Percentiles rank a stretch among this genome's conserved stretches.
Evolutionary conservation across 2,888 invertebrate species (phyloP).

Genomic region (Drosophila recens): DNA sequence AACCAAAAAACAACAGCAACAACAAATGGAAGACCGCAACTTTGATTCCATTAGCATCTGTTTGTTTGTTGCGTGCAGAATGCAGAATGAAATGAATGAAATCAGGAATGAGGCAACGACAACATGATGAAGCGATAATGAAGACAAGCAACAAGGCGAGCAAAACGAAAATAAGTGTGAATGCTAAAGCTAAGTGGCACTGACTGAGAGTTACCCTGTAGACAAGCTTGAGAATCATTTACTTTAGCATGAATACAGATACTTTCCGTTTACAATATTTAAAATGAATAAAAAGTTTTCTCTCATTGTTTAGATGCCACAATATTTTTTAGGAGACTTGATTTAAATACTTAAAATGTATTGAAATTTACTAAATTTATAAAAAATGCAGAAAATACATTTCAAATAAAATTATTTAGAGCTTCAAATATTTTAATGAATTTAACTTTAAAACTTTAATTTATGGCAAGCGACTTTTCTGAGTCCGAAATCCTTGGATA

Average conservation of each 20-base stretch:
- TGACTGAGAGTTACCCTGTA: neutral
- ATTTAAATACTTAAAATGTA: too few species aligned
- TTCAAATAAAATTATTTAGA: too few species aligned
- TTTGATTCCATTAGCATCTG: slow-evolving; percentile 58
- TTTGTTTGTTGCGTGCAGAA: slow-evolving; percentile 44
- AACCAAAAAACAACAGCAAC: slow-evolving; percentile 5
- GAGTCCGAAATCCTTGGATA: too few species aligned
- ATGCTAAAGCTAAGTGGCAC: neutral
- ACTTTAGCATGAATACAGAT: too few species aligned
- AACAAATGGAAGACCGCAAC: slow-evolving; percentile 20
- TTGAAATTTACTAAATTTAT: too few species aligned
- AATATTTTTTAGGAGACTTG: too few species aligned
- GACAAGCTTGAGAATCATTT: neutral
- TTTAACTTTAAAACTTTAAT: too few species aligned
- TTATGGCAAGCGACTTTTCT: too few species aligned
- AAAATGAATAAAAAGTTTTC: neutral
- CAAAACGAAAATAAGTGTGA: neutral
- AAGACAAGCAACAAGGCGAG: slow-evolving; percentile 37
- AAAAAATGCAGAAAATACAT: too few species aligned
- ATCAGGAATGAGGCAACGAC: slow-evolving; percentile 40
- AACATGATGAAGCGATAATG: slow-evolving; percentile 32
- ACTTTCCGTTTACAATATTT: neutral
- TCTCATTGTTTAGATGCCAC: too few species aligned
- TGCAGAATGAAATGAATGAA: slow-evolving; percentile 39
- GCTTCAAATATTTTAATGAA: too few species aligned